phyloP scores from a whole-genome alignment of 2,113 vertebrate species.

The Tretioscincus oriximinensis region DNA sequence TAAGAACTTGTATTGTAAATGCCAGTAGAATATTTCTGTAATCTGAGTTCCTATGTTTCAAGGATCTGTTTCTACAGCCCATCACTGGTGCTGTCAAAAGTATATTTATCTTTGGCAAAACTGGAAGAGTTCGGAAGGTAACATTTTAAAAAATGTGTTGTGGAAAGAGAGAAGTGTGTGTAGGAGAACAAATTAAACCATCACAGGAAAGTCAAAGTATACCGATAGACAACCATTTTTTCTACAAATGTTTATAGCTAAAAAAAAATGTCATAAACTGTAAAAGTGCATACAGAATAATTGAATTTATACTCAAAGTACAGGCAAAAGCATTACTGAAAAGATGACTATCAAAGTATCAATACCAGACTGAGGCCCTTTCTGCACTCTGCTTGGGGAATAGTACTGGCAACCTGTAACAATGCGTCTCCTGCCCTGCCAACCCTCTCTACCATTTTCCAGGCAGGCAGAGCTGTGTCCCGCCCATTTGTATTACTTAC shows the following conservation, averaged over 20 bases:
- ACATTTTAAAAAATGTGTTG: no score
- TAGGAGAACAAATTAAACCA: neutral
- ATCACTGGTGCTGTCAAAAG: no score
- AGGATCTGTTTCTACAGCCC: no score
- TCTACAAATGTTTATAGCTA: conserved; percentile 46
- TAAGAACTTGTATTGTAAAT: no score
- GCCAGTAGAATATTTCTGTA: no score
- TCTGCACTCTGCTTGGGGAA: conserved; percentile 30
- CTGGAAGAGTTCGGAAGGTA: no score
- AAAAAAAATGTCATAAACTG: conserved; percentile 72
- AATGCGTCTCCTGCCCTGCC: no score
- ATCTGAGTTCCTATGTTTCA: no score
- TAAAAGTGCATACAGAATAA: conserved; percentile 71
- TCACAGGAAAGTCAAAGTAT: neutral
- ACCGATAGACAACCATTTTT: neutral
- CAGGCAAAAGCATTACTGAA: conserved; percentile 53
- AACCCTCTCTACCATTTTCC: no score
- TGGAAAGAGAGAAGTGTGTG: neutral
- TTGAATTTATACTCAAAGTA: conserved; percentile 53
- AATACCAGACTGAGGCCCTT: conserved; percentile 13
- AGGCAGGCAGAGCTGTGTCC: no score
- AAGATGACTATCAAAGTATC: conserved; percentile 43
- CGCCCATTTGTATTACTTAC: no score
- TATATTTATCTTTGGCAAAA: no score
- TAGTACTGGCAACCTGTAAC: conserved; percentile 26